Conservation (phyloP, 2,888 invertebrate genomes). For the Geophilus truncorum region DNA sequence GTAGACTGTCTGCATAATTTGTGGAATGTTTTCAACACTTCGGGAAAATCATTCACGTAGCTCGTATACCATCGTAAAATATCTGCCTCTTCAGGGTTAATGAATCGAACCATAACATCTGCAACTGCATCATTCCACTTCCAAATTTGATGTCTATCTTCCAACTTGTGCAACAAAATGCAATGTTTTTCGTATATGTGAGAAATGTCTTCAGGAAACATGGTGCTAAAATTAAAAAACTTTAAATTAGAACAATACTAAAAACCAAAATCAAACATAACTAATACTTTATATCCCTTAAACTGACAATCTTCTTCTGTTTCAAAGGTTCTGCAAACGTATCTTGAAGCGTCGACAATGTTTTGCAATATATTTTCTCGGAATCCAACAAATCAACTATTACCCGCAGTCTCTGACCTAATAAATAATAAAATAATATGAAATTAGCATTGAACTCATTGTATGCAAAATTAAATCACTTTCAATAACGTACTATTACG, state of each 20-base stretch:
- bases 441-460: not conserved
- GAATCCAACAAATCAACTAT: slow-evolving; percentile 49
- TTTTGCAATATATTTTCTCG: slow-evolving; percentile 50
- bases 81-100: slow-evolving; percentile 41
- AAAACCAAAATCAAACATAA: not conserved
- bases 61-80: slow-evolving; percentile 49
- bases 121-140: slow-evolving; percentile 47
- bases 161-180: slow-evolving; percentile 47
- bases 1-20: slow-evolving; percentile 47
- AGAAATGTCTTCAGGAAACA: slow-evolving; percentile 50
- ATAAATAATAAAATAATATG: not conserved
- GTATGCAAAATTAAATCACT: too few relatives aligned
- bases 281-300: slow-evolving; percentile 45
- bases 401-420: slow-evolving; percentile 43
- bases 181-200: slow-evolving; percentile 50
- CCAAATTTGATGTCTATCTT: slow-evolving; percentile 49
- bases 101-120: slow-evolving; percentile 47
- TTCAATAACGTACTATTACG: not conserved
- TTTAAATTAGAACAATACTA: not conserved
- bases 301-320: slow-evolving; percentile 42
- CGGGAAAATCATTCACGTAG: slow-evolving; percentile 51
- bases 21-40: slow-evolving; percentile 49
- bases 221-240: slow-evolving; percentile 43
- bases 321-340: slow-evolving; percentile 48
- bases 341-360: slow-evolving; percentile 50